Base-by-base conservation (phyloP, 2,113 vertebrate genomes). In the Lynx canadensis region DNA sequence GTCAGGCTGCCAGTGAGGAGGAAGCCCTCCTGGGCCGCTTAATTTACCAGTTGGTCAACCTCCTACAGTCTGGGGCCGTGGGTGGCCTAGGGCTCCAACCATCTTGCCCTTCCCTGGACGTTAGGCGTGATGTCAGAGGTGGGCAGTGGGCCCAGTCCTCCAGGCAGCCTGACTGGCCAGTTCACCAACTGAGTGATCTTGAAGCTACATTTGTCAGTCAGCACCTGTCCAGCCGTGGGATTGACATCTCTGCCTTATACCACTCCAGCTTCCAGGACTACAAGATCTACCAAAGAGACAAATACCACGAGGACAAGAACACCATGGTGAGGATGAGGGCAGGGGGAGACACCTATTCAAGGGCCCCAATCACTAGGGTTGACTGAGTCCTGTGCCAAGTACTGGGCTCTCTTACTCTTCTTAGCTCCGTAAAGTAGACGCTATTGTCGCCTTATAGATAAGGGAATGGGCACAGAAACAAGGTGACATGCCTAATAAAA, bases 191-290 rank as follows among this genome's bases (percentile, higher is more conserved):
- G 85, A 98, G 95, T 33, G 94, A 84, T 4, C 66, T 45, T 31
- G 63, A 82, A 0, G 4, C 69, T 90, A 4, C 73, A 4, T 38
- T 57, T 41, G 74, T 88, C 55, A 99, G 98, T 48, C 79, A 60
- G 2, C 99, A 99, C 97, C 99, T 99, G 85, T 99, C 99, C 16
- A 98, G 91, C n/a, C 99, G 99, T 0, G 99, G 99, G 41, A 99
- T 99, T 87, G 95, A 97, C 31, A 98, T 99, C 96, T 98, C 25
- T 19, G 66, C 98, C 45, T 98, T 98, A 29, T 96, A 96, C 76
- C 98, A 97, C 41, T 97, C 99, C 60, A 98, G 98, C 0, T 99
- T 99, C 97, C 98, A 99, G 92, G 99, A 99, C 65, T 99, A 97
- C 89, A 29, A n/a, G 14, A 98, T 98, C 66, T 99, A 99, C 96